Base-by-base conservation (phyloP, 2,797 vertebrate genomes). In the Acrocephalus scirpaceus region DNA sequence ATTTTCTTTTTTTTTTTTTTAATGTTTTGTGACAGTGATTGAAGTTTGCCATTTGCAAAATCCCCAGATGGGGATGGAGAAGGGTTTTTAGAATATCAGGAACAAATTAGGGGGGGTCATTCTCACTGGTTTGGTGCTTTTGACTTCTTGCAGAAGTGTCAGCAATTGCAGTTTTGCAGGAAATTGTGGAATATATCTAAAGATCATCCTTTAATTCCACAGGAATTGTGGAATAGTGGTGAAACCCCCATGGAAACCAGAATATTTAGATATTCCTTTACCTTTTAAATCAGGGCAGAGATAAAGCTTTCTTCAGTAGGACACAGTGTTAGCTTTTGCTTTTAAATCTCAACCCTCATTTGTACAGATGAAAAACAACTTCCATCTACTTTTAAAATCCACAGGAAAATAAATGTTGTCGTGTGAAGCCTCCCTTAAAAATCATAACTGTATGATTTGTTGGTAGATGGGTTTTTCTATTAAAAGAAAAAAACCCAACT, bases 381-480 rank as follows among this genome's bases (percentile, higher is more conserved):
- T 44, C 8, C 6, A 3, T 61, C 81, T 65, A 4, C 29, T 79
- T 67, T n/a, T 65, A n/a, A 93, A 86, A 91, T 60, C 67, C 66
- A 21, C 17, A 51, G 66, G 76, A 83, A 90, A 89, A 83, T 6
- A 47, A 36, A 85, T 30, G 22, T 48, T 69, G 20, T 38, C 0
- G 3, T 10, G 19, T 16, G 45, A 66, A 53, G 50, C 53, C 66
- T 88, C 61, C 92, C 45, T 92, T 90, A 60, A 82, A 97, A 95
- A 92, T 60, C 54, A 3, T 71, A 93, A 50, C 88, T 83, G 21
- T 82, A 44, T 89, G 71, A 95, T 95, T 95, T 95, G 88, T 95
- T 95, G 95, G 90, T 73, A 5, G 81, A 26, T 66, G 61, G 93
- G 62, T 88, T 95, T 95, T 97, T 89, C 88, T 93, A 48, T 96